These are phyloP conservation scores for Lasioglossum lativentre DNA, from an alignment of 2,888 invertebrate genomes.

Conservation along the genomic window DNA sequence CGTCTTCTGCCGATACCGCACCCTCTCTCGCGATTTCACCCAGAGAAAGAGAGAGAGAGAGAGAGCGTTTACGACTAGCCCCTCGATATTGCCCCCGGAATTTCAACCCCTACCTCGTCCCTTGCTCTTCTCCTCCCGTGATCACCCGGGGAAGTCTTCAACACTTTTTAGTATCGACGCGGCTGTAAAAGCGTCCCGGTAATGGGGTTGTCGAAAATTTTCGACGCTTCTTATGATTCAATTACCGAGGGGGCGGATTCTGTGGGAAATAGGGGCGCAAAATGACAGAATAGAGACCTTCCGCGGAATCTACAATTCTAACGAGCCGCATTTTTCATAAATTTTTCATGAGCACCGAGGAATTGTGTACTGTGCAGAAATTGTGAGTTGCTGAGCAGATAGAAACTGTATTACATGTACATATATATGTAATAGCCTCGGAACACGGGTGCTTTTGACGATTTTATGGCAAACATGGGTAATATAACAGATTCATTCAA, in stretches of 20 bases:
- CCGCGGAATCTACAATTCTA: background rate
- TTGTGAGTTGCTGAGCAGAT: no score
- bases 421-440: no score
- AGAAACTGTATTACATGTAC: no score
- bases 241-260: background rate
- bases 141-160: background rate
- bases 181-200: background rate
- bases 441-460: no score
- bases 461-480: no score
- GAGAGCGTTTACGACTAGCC: background rate
- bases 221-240: background rate
- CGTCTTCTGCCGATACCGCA: background rate
- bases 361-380: no score
- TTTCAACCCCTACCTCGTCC: background rate
- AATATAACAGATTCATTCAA: no score
- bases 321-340: background rate
- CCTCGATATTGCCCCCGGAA: background rate
- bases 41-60: background rate
- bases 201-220: background rate
- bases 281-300: background rate
- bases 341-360: background rate
- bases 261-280: background rate
- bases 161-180: slow-evolving; percentile 6
- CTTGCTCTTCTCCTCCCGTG: background rate
- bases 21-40: background rate